These are phyloP conservation scores for Panthera tigris DNA, from an alignment of 2,113 vertebrate species.

Conservation along the genomic window DNA sequence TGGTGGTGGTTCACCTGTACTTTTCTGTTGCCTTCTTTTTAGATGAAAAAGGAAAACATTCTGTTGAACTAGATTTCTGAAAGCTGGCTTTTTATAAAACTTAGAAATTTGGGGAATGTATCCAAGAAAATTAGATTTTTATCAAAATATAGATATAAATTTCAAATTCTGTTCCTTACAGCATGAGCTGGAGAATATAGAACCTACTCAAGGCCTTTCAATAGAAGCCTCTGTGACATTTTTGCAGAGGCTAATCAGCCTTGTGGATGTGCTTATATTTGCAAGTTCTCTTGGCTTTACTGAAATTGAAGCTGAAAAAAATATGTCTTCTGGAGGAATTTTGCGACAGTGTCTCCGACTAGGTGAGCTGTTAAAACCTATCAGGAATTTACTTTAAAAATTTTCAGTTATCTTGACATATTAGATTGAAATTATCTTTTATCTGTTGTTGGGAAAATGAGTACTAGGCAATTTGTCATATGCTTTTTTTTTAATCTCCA, in stretches of 20 bases:
- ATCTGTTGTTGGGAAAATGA: background rate
- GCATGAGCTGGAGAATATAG: constrained; percentile 97
- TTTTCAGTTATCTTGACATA: background rate
- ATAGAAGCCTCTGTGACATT: constrained; percentile 95
- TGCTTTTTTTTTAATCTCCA: background rate
- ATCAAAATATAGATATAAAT: constrained; percentile 27
- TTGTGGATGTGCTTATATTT: constrained; percentile 97
- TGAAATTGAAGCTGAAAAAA: constrained; percentile 99
- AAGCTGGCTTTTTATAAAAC: constrained; percentile 8
- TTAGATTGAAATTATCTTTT: constrained; percentile 2
- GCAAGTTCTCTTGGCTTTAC: constrained; percentile 97
- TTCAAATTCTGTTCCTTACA: constrained; percentile 77
- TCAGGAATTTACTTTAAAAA: background rate
- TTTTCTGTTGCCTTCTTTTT: constrained; percentile 25
- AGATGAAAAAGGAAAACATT: constrained; percentile 43
- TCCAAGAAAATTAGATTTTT: constrained; percentile 61
- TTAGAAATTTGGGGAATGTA: constrained; percentile 36
- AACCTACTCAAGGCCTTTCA: constrained; percentile 94
- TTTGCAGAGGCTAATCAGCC: constrained; percentile 94
- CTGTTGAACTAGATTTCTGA: constrained; percentile 41
- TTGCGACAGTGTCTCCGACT: constrained; percentile 96
- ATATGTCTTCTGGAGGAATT: constrained; percentile 98
- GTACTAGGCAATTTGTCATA: background rate
- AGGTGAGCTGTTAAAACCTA: constrained; percentile 85
- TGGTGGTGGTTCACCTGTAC: constrained; percentile 44